Evolutionary conservation across 2,888 invertebrate species (phyloP).

Genomic region (Dendrolimus pini): DNA sequence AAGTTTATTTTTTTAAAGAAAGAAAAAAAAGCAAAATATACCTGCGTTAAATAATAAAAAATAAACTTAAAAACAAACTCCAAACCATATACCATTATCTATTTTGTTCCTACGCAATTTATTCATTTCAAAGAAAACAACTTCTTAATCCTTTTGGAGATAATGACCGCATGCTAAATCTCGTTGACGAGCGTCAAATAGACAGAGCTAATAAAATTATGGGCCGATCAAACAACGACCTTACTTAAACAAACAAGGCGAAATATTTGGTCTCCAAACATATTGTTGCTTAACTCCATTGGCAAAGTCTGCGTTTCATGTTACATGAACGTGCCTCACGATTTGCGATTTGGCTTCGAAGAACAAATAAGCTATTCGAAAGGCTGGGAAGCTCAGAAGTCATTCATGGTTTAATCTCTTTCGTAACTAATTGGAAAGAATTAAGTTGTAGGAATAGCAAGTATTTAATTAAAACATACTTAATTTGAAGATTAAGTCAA

Average conservation of each 20-base stretch:
- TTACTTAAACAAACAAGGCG: background rate
- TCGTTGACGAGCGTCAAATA: background rate
- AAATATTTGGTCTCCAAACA: background rate
- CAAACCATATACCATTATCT: too few relatives aligned
- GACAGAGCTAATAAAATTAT: background rate
- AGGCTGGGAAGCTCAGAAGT: background rate
- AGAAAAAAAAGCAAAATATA: too few relatives aligned
- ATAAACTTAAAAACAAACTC: too few relatives aligned
- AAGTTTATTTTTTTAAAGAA: too few relatives aligned
- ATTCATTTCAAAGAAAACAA: too few relatives aligned
- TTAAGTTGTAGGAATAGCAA: too few relatives aligned
- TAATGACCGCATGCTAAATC: background rate
- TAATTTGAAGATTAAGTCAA: too few relatives aligned
- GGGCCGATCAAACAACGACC: background rate
- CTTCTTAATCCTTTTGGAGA: background rate
- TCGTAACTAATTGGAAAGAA: background rate
- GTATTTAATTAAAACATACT: too few relatives aligned
- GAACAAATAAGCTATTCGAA: background rate
- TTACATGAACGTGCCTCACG: background rate
- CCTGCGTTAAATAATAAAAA: too few relatives aligned
- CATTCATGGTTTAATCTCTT: background rate
- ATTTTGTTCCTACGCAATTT: too few relatives aligned
- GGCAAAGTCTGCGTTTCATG: background rate
- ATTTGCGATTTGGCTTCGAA: background rate
- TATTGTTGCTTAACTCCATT: background rate